A percentile compares a stretch with the other conserved stretches of the same genome.
Conservation (phyloP, 2,888 invertebrate genomes). For the Himalopsyche tibetana region DNA sequence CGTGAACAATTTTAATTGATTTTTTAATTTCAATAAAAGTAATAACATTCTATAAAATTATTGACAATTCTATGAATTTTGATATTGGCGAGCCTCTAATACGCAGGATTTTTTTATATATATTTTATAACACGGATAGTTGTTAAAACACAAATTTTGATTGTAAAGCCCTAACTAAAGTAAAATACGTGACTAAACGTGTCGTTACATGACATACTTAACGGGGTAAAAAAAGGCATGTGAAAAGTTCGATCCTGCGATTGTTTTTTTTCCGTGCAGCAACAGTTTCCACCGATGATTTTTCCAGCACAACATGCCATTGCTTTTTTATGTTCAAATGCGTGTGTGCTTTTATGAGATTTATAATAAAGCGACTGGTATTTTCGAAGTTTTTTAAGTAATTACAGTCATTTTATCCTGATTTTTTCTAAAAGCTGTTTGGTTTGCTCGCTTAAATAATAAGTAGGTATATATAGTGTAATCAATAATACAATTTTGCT, state of each 20-base stretch:
- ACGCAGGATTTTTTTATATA: no score
- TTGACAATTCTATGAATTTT: no score
- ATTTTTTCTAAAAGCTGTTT: neutral
- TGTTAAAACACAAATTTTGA: no score
- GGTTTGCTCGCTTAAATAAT: neutral
- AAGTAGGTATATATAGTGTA: neutral
- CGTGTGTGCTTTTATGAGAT: constrained; percentile 29
- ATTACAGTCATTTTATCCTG: constrained; percentile 2
- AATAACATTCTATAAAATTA: no score
- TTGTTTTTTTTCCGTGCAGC: constrained; percentile 29
- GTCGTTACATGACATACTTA: constrained; percentile 38
- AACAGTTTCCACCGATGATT: constrained; percentile 25
- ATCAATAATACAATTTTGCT: no score
- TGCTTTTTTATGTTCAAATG: neutral
- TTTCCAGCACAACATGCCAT: constrained; percentile 1
- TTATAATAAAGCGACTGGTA: neutral
- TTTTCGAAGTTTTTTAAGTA: neutral
- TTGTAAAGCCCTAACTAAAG: neutral
- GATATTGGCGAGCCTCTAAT: no score
- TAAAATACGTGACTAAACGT: constrained; percentile 28
- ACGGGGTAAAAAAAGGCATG: neutral
- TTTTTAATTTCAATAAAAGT: no score
- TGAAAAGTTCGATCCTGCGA: constrained; percentile 31
- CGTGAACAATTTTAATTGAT: no score
- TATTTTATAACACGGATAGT: no score